Percentiles rank a stretch among this genome's conserved stretches.
Conservation (phyloP, 2,113 vertebrate species). For the Coreoperca whiteheadi region DNA sequence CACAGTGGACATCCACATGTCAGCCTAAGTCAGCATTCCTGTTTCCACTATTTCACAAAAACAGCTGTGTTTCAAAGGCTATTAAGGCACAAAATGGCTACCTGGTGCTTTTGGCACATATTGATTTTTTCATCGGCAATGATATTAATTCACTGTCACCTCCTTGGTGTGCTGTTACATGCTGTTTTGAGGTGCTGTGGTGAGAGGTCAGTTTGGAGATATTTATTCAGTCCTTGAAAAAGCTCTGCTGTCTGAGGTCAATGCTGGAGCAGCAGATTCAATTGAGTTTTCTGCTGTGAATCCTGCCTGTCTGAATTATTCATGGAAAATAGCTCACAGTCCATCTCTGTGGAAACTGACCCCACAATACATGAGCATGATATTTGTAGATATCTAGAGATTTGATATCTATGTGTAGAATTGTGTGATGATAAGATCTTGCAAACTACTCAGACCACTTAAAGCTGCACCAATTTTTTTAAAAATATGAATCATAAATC, state of each 20-base stretch:
- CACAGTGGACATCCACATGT: conserved; percentile 87
- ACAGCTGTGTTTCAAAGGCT: not conserved
- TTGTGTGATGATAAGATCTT: not conserved
- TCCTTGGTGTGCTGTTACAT: conserved; percentile 3
- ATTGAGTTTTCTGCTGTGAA: conserved; percentile 49
- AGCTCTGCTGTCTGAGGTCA: conserved; percentile 43
- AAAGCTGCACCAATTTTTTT: too few relatives aligned
- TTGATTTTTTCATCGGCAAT: not conserved
- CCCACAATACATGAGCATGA: conserved; percentile 19
- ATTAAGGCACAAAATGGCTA: not conserved
- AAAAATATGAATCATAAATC: too few relatives aligned
- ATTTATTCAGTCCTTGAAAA: conserved; percentile 32
- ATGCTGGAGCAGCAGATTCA: conserved; percentile 40
- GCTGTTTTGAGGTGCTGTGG: not conserved
- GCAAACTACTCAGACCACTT: too few relatives aligned
- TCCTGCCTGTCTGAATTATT: conserved; percentile 63
- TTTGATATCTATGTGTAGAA: too few relatives aligned
- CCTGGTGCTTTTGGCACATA: conserved; percentile 17
- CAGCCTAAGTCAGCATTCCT: conserved; percentile 86
- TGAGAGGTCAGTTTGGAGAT: conserved; percentile 35
- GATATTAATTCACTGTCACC: conserved; percentile 4
- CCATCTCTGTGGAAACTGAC: conserved; percentile 25
- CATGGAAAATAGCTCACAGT: conserved; percentile 33
- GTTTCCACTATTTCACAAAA: not conserved
- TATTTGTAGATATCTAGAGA: too few relatives aligned